phyloP scores from a whole-genome alignment of 2,113 vertebrate genomes.

The Takifugu flavidus region DNA sequence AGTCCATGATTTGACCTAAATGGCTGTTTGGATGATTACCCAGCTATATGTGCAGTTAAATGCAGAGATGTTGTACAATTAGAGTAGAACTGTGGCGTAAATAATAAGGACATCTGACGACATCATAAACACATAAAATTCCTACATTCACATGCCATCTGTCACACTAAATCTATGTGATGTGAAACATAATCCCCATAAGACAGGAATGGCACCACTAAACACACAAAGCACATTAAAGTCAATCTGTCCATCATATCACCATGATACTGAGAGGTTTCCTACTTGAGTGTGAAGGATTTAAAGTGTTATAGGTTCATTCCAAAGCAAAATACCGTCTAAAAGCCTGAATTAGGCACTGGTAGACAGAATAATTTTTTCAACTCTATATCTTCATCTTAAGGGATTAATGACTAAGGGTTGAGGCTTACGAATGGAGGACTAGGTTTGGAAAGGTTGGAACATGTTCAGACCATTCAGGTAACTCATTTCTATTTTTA shows the following conservation, averaged over 20 bases:
- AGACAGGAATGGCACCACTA: background rate
- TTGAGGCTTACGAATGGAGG: background rate
- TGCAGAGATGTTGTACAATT: too few species aligned
- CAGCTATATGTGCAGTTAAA: too few species aligned
- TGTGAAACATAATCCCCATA: slow-evolving; percentile 12
- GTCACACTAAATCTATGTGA: slow-evolving; percentile 19
- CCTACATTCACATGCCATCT: slow-evolving; percentile 8
- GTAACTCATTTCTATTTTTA: background rate
- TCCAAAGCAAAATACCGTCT: slow-evolving; percentile 2
- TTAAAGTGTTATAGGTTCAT: slow-evolving; percentile 31
- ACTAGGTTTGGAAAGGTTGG: background rate
- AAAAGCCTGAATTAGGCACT: too few species aligned
- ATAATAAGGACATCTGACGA: too few species aligned
- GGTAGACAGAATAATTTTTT: too few species aligned
- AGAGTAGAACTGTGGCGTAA: too few species aligned
- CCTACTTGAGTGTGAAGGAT: slow-evolving; percentile 15
- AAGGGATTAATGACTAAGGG: background rate
- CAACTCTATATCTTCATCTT: slow-evolving; percentile 13
- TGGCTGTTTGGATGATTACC: too few species aligned
- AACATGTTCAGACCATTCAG: background rate
- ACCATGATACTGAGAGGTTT: background rate
- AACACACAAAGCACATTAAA: slow-evolving; percentile 11
- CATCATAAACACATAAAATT: background rate
- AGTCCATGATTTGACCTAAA: too few species aligned
- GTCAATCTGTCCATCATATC: slow-evolving; percentile 29